Base-by-base conservation (phyloP, 2,888 invertebrate species). In the Arrhopalites spinosus region DNA sequence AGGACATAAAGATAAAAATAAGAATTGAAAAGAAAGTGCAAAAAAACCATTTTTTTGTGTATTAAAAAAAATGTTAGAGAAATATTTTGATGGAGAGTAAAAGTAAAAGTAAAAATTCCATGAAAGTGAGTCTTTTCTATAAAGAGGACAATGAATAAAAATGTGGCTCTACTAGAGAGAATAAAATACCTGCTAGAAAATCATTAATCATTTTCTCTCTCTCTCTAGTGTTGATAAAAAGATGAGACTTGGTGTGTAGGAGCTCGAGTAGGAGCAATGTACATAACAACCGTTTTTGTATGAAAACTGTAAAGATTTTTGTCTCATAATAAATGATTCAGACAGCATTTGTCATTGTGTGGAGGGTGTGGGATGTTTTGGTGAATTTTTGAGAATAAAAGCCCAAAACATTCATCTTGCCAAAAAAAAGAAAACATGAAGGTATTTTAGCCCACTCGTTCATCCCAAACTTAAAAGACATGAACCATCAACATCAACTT, bases 201-300 rank as follows among this genome's bases (percentile, higher is more conserved):
- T 56, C 70, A 70, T 70, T 70, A 70, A 70, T 70, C 70, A 70
- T 70, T 70, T 70, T 17, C n/a, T n/a, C n/a, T n/a, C n/a, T n/a
- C n/a, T n/a, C n/a, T n/a, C n/a, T 68, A 23, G 47, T 50, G 25
- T 47, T 27, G 68, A 50, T 68, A n/a, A 68, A 68, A 68, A 50
- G 61, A 61, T 23, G 53, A 20, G 23, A 53, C 3, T 17, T 20
- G 53, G 3, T 36, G 5, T 36, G 3, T 11, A 7, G 5, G 3
- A 5, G 3, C 17, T n/a, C 45, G n/a, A n/a, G n/a, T n/a, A n/a
- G n/a, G n/a, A n/a, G n/a, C n/a, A n/a, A n/a, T n/a, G n/a, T n/a
- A n/a, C n/a, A n/a, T 43, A 25, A 67, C 23, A 67, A 67, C 45
- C 27, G 47, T 45, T 47, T 20, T 27, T 25, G 23, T 27, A 50